Evolutionary conservation across 2,888 invertebrate species (phyloP).

Genomic region (Lithophane semibrunnea): DNA sequence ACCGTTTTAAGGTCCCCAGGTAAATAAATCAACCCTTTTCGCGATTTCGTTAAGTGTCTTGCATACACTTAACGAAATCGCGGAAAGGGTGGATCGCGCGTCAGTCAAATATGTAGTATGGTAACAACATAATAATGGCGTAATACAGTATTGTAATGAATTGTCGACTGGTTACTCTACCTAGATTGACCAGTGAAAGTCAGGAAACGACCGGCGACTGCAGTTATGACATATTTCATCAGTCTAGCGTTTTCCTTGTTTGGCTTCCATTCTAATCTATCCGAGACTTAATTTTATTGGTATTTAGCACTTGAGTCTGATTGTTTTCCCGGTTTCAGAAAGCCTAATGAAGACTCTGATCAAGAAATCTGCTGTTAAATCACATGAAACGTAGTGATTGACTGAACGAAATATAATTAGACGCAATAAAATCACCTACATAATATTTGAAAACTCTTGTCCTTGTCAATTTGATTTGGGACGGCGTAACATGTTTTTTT

Average conservation of each 20-base stretch:
- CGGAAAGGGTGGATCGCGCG: too few species aligned
- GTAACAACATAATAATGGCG: background rate
- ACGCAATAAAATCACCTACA: too few species aligned
- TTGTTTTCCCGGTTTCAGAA: background rate
- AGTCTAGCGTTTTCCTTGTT: constrained; percentile 37
- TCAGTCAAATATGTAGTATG: too few species aligned
- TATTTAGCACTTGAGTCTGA: background rate
- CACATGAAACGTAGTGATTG: background rate
- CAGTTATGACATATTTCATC: constrained; percentile 49
- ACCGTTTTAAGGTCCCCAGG: too few species aligned
- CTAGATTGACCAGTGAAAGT: constrained; percentile 51
- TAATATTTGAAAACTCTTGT: background rate
- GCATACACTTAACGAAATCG: too few species aligned
- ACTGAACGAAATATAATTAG: too few species aligned
- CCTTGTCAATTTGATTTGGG: background rate
- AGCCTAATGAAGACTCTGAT: background rate
- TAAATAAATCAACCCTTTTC: too few species aligned
- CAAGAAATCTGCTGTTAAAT: background rate
- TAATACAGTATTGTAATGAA: constrained; percentile 38
- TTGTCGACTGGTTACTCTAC: constrained; percentile 1
- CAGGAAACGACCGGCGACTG: constrained; percentile 31
- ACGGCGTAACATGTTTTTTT: background rate
- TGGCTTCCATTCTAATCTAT: constrained; percentile 25
- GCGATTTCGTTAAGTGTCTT: too few species aligned
- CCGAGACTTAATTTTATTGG: background rate